phyloP scores from a whole-genome alignment of 2,113 vertebrate genomes.

The Sturnira hondurensis region DNA sequence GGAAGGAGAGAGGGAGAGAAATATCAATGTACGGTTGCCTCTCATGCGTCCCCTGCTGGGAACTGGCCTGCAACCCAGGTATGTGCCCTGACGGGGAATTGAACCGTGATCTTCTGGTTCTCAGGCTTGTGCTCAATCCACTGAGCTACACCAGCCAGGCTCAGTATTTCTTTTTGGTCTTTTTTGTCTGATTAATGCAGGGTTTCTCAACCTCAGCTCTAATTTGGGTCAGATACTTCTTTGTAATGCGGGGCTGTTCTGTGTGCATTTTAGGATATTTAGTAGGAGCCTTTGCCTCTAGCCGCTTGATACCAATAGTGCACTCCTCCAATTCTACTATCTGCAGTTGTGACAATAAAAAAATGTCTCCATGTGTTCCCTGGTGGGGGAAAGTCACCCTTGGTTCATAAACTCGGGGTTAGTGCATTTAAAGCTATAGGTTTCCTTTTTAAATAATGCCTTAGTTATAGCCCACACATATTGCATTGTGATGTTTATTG shows the following conservation, averaged over 20 bases:
- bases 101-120: too few relatives aligned
- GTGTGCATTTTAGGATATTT: neutral
- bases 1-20: too few relatives aligned
- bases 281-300: neutral
- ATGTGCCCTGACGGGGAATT: too few relatives aligned
- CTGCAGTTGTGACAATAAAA: neutral
- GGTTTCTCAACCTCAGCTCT: neutral
- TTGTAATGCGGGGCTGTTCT: neutral
- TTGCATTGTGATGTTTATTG: neutral
- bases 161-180: neutral
- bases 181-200: neutral
- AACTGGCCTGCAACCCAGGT: too few relatives aligned
- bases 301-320: neutral
- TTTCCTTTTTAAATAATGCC: neutral
- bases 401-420: neutral
- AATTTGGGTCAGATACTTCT: neutral
- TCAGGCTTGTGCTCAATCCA: too few relatives aligned
- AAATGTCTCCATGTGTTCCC: neutral
- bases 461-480: neutral
- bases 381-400: neutral
- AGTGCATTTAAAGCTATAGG: neutral
- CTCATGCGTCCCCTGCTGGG: too few relatives aligned
- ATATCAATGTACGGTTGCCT: too few relatives aligned
- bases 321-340: neutral
- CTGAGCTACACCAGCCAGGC: too few relatives aligned